These are phyloP conservation scores for Vanessa atalanta DNA, from an alignment of 1,140 invertebrate genomes.

Conservation along the genomic window DNA sequence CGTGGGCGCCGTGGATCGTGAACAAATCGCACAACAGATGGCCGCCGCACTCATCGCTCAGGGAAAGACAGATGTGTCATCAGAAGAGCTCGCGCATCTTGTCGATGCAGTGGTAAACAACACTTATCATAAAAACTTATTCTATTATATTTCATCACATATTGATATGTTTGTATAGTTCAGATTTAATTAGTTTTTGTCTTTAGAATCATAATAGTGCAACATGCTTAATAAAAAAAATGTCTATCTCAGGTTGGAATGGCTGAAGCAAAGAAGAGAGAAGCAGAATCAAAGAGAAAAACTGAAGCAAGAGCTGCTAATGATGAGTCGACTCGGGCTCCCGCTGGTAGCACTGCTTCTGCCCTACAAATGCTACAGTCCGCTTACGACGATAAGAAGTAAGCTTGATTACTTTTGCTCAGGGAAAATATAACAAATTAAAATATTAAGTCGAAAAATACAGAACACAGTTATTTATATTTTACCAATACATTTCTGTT, in stretches of 20 bases:
- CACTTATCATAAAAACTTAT: background rate
- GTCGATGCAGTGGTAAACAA: constrained; percentile 85
- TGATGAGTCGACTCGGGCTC: background rate
- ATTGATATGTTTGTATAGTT: no score
- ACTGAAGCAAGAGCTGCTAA: constrained; percentile 10
- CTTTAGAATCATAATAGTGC: no score
- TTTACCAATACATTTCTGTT: background rate
- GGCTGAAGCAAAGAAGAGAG: constrained; percentile 69
- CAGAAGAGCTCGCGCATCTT: constrained; percentile 87
- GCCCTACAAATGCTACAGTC: constrained; percentile 64
- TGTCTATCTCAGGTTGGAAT: constrained; percentile 65
- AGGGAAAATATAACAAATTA: background rate
- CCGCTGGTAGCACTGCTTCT: constrained; percentile 49
- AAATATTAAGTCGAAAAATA: background rate
- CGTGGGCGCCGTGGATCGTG: constrained; percentile 85
- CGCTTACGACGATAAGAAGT: constrained; percentile 73
- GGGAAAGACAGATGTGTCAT: constrained; percentile 88
- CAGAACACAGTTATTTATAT: background rate
- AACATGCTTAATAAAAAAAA: background rate
- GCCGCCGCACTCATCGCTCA: constrained; percentile 87
- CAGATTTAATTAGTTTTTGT: no score
- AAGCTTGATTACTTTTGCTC: constrained; percentile 19
- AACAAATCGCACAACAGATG: constrained; percentile 88
- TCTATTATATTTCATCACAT: background rate
- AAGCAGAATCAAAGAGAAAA: constrained; percentile 50